phyloP scores from a whole-genome alignment of 2,797 vertebrate species.

The Mionectes olivaceus region DNA sequence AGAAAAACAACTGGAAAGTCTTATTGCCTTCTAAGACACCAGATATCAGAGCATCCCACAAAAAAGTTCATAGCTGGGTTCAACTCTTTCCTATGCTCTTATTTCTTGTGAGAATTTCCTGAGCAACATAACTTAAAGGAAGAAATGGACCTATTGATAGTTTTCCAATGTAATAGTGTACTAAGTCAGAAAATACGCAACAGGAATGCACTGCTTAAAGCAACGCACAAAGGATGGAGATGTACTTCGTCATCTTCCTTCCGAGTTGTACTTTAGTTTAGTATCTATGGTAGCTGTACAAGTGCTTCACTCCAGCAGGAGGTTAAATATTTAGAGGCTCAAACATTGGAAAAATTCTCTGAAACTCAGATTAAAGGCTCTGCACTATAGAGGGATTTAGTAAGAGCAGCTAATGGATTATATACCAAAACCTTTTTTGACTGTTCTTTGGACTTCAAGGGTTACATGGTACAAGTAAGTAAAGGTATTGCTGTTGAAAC shows the following conservation, averaged over 20 bases:
- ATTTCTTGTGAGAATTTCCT: background rate
- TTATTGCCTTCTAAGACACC: background rate
- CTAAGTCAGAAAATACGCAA: background rate
- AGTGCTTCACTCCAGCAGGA: background rate
- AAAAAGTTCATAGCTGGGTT: background rate
- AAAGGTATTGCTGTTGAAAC: background rate
- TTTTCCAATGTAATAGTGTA: background rate
- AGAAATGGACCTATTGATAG: background rate
- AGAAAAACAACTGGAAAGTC: rapidly evolving
- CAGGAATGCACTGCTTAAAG: background rate
- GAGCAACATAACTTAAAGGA: background rate
- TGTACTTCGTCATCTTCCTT: background rate
- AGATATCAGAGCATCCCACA: background rate
- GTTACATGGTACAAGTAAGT: background rate
- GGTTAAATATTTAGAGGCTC: background rate
- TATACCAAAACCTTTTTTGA: background rate
- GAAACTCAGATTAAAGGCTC: background rate
- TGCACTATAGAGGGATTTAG: background rate
- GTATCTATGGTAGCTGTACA: background rate
- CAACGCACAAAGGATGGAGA: background rate
- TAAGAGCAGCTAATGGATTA: background rate
- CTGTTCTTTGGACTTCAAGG: background rate
- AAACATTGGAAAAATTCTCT: background rate
- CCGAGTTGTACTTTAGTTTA: background rate
- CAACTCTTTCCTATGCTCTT: background rate